A percentile compares a stretch with the other conserved stretches of the same genome.
Conservation (phyloP, 2,797 vertebrate species). For the Argentina silus region DNA sequence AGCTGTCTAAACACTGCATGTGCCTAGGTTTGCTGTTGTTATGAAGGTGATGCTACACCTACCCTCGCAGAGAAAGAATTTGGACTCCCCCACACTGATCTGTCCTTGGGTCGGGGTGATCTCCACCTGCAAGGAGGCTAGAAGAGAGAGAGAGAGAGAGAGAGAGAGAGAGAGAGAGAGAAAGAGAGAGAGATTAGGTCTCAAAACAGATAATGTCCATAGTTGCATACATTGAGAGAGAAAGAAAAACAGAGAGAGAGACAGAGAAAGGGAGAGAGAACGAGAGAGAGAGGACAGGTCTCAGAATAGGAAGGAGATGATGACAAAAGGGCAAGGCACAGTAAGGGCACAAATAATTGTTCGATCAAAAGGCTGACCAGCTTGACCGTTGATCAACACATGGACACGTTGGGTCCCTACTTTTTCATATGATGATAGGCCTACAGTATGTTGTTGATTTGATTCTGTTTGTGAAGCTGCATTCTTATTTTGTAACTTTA, state of each 20-base stretch:
- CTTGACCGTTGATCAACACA: neutral
- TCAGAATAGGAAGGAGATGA: no score
- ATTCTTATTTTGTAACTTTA: neutral
- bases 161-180: neutral
- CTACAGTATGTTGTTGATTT: neutral
- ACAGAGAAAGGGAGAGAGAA: neutral
- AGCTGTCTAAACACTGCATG: neutral
- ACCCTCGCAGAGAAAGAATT: constrained; percentile 98
- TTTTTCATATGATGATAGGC: neutral
- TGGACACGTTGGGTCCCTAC: neutral
- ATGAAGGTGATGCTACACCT: constrained; percentile 47
- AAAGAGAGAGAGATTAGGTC: constrained; percentile 11
- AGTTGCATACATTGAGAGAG: neutral
- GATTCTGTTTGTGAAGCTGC: neutral
- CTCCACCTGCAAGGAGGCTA: constrained; percentile 93
- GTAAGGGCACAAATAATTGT: neutral
- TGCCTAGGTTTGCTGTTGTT: neutral
- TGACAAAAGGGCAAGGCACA: constrained; percentile 5
- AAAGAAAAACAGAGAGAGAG: no score
- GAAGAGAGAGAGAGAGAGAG: constrained; percentile 15
- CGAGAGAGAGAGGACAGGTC: no score
- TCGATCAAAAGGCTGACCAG: neutral
- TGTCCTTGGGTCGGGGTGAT: constrained; percentile 92
- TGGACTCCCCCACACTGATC: constrained; percentile 97
- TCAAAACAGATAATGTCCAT: constrained; percentile 8